These are phyloP conservation scores for Agelas oroides DNA, from an alignment of 37 sponge, comb jelly and placozoan genomes.

Conservation along the genomic window DNA sequence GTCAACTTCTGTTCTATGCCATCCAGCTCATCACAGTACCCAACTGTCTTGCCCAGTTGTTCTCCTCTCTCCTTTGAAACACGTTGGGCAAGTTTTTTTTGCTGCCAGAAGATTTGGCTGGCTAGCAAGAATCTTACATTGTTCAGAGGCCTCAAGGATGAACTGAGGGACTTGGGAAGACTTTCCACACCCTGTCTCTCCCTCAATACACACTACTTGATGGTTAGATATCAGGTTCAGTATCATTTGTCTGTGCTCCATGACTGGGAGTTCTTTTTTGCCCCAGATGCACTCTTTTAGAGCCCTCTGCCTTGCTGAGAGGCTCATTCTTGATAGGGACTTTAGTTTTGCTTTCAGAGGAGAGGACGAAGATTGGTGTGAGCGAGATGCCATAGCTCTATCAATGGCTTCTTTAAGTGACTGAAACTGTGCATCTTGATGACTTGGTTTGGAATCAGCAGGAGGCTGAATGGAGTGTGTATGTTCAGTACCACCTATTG, in stretches of 20 bases:
- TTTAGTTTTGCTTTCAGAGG: no score
- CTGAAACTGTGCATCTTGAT: no score
- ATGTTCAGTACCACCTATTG: no score
- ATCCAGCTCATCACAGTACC: constrained; percentile 37
- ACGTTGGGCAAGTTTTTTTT: constrained; percentile 39
- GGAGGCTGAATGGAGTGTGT: no score
- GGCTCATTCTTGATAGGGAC: neutral
- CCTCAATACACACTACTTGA: constrained; percentile 52
- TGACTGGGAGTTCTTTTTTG: constrained; percentile 48
- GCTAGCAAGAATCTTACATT: constrained; percentile 28
- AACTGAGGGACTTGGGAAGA: constrained; percentile 68
- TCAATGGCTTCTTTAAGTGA: no score
- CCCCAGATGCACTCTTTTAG: constrained; percentile 38
- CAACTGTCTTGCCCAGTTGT: constrained; percentile 24
- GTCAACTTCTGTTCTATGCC: neutral
- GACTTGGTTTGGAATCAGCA: no score
- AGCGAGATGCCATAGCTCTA: no score
- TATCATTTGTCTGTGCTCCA: constrained; percentile 51
- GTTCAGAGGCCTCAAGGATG: constrained; percentile 27
- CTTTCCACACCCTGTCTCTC: constrained; percentile 76
- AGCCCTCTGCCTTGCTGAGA: constrained; percentile 1
- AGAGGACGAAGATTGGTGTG: no score
- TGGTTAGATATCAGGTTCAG: constrained; percentile 13
- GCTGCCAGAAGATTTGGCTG: constrained; percentile 67
- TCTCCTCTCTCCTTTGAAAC: constrained; percentile 44